phyloP scores from a whole-genome alignment of 2,888 invertebrate genomes.

The Branchipolynoe longqiensis region DNA sequence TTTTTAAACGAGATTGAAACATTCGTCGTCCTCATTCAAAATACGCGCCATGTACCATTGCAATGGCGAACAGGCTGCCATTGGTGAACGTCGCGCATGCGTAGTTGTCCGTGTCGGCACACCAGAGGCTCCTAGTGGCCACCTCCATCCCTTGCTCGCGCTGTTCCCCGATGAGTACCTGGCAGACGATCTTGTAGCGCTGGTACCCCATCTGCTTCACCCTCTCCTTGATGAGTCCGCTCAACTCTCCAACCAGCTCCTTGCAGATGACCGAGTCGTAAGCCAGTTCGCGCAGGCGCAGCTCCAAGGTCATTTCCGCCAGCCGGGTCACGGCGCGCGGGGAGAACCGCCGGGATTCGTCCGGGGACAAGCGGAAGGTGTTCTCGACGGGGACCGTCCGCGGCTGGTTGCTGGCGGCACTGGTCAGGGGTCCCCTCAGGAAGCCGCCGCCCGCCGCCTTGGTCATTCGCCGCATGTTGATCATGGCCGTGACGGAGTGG shows the following conservation, averaged over 20 bases:
- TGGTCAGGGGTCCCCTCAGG: conserved; percentile 5
- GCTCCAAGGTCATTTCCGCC: conserved; percentile 70
- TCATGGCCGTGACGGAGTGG: conserved; percentile 57
- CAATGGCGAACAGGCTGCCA: conserved; percentile 72
- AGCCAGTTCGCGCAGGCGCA: conserved; percentile 68
- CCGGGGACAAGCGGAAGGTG: conserved; percentile 74
- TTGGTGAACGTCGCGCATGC: conserved; percentile 74
- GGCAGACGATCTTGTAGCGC: conserved; percentile 76
- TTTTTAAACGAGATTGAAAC: no score
- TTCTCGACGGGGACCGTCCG: conserved; percentile 68
- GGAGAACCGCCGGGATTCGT: conserved; percentile 69
- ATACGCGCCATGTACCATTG: conserved; percentile 70
- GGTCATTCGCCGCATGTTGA: conserved; percentile 42
- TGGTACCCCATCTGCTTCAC: conserved; percentile 73
- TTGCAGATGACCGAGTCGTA: conserved; percentile 71
- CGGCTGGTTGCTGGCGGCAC: conserved; percentile 24
- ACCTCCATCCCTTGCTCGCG: conserved; percentile 74
- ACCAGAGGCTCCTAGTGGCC: conserved; percentile 75
- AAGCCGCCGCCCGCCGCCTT: conserved; percentile 35
- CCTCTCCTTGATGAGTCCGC: conserved; percentile 71
- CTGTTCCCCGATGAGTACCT: conserved; percentile 74
- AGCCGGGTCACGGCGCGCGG: conserved; percentile 70
- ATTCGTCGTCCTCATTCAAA: no score
- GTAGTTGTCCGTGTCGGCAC: conserved; percentile 73
- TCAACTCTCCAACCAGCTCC: conserved; percentile 70